Evolutionary conservation across 2,888 invertebrate species (phyloP), one percentile per base, ranked within the genome.

Genomic region (Auanema sp.): DNA sequence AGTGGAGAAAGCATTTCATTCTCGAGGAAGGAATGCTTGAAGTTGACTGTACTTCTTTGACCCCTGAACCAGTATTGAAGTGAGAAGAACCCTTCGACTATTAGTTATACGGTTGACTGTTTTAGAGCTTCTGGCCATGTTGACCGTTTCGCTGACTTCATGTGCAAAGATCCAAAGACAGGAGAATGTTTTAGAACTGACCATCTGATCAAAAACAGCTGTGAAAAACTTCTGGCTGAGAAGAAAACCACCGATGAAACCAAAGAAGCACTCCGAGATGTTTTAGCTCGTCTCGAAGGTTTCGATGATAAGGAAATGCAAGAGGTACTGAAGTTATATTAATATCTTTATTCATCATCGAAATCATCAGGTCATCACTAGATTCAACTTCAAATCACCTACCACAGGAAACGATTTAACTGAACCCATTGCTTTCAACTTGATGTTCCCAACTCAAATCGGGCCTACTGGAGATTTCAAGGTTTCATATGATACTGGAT

Each of bases 1-100:
- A 75, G 56, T 99, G 98, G 98, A 88, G 96, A 67, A 92, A 91
- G 78, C 93, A 91, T 85, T 99, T 99, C 84, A 91, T 98, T 23
- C 88, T 97, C 14, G 94, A 96, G 83, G 98, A 99, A 84, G 92
- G 94, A 85, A 97, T 99, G 96, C 87, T 98, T 60, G 97, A 99
- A 86, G 95, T 99, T 6, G 96, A 97, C 84, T 96, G 96, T 84
- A 93, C 96, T 1, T 92, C 97, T 84, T 86, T 99, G 57, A 99
- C 98, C 0, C 98, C 97, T 0, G 98, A 98, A 84, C 89, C 92
- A 12, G 97, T 99, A 1, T 87, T 98, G 11, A 95, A 94, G 89
- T 89, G 79, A 72, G 83, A 33, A 33, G 8, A 33, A n/a, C n/a
- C n/a, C n/a, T n/a, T n/a, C n/a, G n/a, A n/a, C n/a, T n/a, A n/a